Conservation (phyloP, 2,797 vertebrate genomes). For the Sarcophilus harrisii region DNA sequence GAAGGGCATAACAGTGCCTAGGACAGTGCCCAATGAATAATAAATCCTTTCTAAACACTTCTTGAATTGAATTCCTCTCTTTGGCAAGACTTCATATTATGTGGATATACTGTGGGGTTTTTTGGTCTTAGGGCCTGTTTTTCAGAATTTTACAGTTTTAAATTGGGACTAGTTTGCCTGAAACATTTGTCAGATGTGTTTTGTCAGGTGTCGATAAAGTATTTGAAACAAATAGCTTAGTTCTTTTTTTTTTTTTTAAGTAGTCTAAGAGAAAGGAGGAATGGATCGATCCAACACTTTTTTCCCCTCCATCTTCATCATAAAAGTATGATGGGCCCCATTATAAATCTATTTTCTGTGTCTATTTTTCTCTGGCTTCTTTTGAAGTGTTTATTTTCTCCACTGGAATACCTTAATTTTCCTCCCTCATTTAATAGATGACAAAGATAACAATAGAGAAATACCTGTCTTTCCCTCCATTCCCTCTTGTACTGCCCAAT, state of each 20-base stretch:
- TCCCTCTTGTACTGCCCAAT: conserved; percentile 51
- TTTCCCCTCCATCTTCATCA: conserved; percentile 60
- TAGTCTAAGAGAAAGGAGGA: conserved; percentile 20
- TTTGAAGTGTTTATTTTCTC: conserved; percentile 54
- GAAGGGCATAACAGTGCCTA: not conserved
- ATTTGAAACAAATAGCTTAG: conserved; percentile 72
- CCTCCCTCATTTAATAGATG: not conserved
- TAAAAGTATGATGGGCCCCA: conserved; percentile 27
- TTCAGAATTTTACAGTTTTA: conserved; percentile 68
- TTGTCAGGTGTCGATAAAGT: conserved; percentile 64
- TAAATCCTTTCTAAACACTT: not conserved
- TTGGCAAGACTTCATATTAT: conserved; percentile 51
- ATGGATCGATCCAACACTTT: conserved; percentile 56
- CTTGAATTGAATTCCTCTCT: not conserved
- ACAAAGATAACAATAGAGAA: not conserved
- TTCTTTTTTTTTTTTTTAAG: conserved; percentile 64
- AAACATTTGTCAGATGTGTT: conserved; percentile 70
- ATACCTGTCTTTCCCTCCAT: conserved; percentile 33
- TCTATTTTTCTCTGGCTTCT: conserved; percentile 31
- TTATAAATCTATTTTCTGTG: conserved; percentile 58
- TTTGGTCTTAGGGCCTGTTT: not conserved
- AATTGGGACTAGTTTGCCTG: conserved; percentile 67
- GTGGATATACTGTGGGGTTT: conserved; percentile 40
- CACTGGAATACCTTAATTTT: conserved; percentile 7
- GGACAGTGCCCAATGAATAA: not conserved